phyloP scores from a whole-genome alignment of 1,140 invertebrate species.

The Drosophila orosa region DNA sequence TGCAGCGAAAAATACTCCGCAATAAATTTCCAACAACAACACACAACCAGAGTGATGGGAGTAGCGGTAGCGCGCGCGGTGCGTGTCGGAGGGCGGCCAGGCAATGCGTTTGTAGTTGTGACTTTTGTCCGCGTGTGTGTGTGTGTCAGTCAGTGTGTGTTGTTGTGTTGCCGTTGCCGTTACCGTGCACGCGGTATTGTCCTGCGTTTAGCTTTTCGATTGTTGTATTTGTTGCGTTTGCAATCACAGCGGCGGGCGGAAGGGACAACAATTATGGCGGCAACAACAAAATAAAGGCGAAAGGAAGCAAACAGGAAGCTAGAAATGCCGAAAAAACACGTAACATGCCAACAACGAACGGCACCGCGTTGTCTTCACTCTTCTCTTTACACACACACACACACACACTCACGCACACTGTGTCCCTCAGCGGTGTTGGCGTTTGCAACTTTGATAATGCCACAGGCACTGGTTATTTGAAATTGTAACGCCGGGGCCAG shows the following conservation, averaged over 20 bases:
- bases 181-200: constrained; percentile 11
- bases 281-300: constrained; percentile 34
- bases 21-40: constrained; percentile 21
- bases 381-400: too few relatives aligned
- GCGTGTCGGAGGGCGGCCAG: constrained; percentile 5
- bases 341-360: constrained; percentile 36
- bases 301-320: constrained; percentile 44
- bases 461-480: not conserved
- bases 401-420: too few relatives aligned
- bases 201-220: constrained; percentile 9
- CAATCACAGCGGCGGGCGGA: constrained; percentile 3
- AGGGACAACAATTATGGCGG: constrained; percentile 8
- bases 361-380: constrained; percentile 18
- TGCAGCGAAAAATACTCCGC: constrained; percentile 40
- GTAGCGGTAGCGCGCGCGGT: too few relatives aligned
- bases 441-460: not conserved
- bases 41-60: not conserved
- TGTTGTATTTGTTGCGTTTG: constrained; percentile 15
- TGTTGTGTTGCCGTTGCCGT: constrained; percentile 16
- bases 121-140: constrained; percentile 4
- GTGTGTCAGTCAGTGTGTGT: too few relatives aligned
- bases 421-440: too few relatives aligned
- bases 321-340: constrained; percentile 50
- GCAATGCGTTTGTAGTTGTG: constrained; percentile 20
- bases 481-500: not conserved